Base-by-base conservation (phyloP, 2,797 vertebrate species). In the Novumbra hubbsi region DNA sequence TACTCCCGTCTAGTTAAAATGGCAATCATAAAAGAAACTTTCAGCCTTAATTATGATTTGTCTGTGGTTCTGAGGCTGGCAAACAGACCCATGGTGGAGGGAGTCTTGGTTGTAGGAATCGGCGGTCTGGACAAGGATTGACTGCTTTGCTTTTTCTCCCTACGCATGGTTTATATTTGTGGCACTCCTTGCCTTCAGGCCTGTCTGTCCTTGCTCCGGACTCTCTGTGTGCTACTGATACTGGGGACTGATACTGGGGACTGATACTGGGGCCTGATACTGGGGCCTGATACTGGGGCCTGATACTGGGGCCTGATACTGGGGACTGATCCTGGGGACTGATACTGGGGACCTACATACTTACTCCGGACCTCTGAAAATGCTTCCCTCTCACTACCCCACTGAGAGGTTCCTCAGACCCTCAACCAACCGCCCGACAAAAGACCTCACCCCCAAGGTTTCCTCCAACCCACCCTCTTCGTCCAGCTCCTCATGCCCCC, bases 11-110 rank as follows among this genome's bases (percentile, higher is more conserved):
- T 85, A 9, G 84, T 92, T 92, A 89, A 89, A 89, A 90, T 91
- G 90, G 90, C 91, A 90, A 87, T 91, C 83, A 87, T 92, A 93
- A 93, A 91, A 85, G 91, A 90, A 84, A 90, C 89, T 88, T 92
- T 92, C 89, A 89, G 88, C 85, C 87, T 90, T 92, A 89, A 92
- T 93, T 93, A 92, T 88, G 88, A 92, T 92, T 91, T 89, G 89
- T 92, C 91, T 91, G 87, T 76, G 75, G 86, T 81, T 30, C 64
- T 84, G 72, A 89, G 84, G 83, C 83, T 87, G 88, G 90, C 90
- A 83, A 91, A 91, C 90, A 83, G 82, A 27, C 60, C 71, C 76
- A 84, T 91, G 92, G 93, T 92, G 67, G 38, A n/a, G 12, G 9
- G 38, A 48, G 65, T 7, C 15, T 3, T 17, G 45, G 49, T 49